phyloP scores from a whole-genome alignment of 2,113 vertebrate genomes.

The Rattus rattus region DNA sequence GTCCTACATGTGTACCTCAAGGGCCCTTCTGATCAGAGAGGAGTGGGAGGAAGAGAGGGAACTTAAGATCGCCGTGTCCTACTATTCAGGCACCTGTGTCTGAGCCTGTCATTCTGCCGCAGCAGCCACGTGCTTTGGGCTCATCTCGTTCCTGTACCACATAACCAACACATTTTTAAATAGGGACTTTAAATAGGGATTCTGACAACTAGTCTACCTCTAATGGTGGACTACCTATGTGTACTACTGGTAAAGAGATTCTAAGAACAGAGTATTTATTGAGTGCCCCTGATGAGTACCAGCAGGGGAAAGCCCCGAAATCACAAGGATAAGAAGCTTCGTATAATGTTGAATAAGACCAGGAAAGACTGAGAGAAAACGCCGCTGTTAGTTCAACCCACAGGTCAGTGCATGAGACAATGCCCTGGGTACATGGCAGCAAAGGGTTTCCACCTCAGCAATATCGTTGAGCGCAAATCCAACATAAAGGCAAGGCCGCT shows the following conservation, averaged over 20 bases:
- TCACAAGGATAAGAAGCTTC: background rate
- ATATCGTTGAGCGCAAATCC: background rate
- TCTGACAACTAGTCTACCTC: background rate
- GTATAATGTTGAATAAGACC: background rate
- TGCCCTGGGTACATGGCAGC: background rate
- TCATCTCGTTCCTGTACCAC: background rate
- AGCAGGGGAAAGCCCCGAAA: background rate
- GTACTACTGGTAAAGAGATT: background rate
- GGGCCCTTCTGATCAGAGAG: background rate
- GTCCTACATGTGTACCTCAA: background rate
- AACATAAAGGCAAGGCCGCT: background rate
- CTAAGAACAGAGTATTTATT: background rate
- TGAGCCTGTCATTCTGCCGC: background rate
- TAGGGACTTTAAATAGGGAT: background rate
- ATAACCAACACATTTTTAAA: background rate
- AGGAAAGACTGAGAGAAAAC: constrained; percentile 21
- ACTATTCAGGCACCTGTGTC: background rate
- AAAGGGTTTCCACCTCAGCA: background rate
- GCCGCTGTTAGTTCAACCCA: background rate
- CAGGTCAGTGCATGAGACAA: background rate
- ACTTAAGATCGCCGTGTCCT: no score
- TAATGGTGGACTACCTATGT: background rate
- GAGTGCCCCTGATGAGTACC: background rate
- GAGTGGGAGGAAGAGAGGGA: no score
- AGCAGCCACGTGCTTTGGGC: background rate